Conservation (phyloP, 1,140 invertebrate species). For the Papilio polyxenes region DNA sequence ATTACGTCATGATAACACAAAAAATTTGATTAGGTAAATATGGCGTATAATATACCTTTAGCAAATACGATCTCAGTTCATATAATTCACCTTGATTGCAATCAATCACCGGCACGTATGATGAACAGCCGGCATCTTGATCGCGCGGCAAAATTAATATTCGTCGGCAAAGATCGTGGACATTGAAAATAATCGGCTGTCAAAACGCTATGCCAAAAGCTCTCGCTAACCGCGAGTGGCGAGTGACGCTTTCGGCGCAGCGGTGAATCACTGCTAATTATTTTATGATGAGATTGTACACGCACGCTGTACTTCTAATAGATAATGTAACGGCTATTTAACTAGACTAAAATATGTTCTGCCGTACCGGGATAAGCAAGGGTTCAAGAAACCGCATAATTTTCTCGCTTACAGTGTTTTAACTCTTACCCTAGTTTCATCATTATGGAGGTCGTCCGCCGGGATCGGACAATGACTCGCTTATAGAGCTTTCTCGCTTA, state of each 20-base stretch:
- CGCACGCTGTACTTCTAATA: conserved; percentile 51
- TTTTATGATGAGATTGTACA: conserved; percentile 61
- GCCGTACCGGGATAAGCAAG: too few species aligned
- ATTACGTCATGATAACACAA: conserved; percentile 33
- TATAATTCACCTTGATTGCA: conserved; percentile 36
- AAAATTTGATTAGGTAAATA: conserved; percentile 9
- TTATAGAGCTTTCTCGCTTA: too few species aligned
- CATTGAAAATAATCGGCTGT: conserved; percentile 75
- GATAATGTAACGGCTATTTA: conserved; percentile 6
- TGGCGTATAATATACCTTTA: neutral
- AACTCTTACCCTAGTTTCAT: too few species aligned
- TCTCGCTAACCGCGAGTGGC: conserved; percentile 56
- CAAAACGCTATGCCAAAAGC: conserved; percentile 74
- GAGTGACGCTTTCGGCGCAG: conserved; percentile 64
- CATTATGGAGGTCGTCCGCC: too few species aligned
- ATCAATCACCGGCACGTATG: conserved; percentile 48
- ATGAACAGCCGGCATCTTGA: conserved; percentile 50
- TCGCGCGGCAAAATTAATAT: conserved; percentile 67
- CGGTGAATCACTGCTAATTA: conserved; percentile 76
- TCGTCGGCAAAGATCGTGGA: conserved; percentile 65
- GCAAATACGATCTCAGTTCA: conserved; percentile 32
- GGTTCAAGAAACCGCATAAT: too few species aligned
- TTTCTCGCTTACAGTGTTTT: too few species aligned
- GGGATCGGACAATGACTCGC: too few species aligned
- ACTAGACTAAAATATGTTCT: neutral